Base-by-base conservation (phyloP, 2,888 invertebrate species). In the Epistrophe grossulariae region DNA sequence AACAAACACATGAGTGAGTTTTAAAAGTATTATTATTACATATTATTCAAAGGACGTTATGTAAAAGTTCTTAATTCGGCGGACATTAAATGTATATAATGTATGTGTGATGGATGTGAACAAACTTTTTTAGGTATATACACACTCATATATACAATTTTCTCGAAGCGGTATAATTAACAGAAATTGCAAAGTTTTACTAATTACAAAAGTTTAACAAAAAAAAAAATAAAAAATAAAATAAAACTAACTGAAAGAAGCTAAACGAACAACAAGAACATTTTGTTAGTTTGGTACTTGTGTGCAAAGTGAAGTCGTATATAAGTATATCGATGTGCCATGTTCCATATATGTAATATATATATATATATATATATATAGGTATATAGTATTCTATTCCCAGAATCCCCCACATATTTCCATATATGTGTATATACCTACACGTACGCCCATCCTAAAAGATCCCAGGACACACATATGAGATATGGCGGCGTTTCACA, bases 181-280 rank as follows among this genome's bases (percentile, higher is more conserved):
- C 82, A 85, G 78, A 85, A 85, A 85, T 85, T 82, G 57, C 74
- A 81, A 85, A 85, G 55, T 85, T 85, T 85, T 78, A 85, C 85
- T 85, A 85, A 85, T 85, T 85, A 85, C 82, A 85, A 85, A 85
- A 85, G 85, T 85, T 85, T 85, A 28, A 15, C 50, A 64, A 55
- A 35, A 52, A 68, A 13, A 28, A 57, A 66, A 43, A 24, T 24
- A 24, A 35, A 52, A 64, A 55, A 55, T 28, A 60, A 78, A 81
- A 78, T 28, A 60, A 78, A 81, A 78, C 81, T 78, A 78, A 74
- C 64, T 38, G 82, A 82, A 81, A 68, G 85, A 85, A 82, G 82
- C 73, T 74, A 78, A 78, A 85, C 78, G 82, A 78, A 85, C 73
- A 85, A 78, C 78, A 79, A 71, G 73, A 77, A 50, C 76, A 81